phyloP scores from a whole-genome alignment of 1,140 invertebrate species.

The Lordiphosa stackelbergi region DNA sequence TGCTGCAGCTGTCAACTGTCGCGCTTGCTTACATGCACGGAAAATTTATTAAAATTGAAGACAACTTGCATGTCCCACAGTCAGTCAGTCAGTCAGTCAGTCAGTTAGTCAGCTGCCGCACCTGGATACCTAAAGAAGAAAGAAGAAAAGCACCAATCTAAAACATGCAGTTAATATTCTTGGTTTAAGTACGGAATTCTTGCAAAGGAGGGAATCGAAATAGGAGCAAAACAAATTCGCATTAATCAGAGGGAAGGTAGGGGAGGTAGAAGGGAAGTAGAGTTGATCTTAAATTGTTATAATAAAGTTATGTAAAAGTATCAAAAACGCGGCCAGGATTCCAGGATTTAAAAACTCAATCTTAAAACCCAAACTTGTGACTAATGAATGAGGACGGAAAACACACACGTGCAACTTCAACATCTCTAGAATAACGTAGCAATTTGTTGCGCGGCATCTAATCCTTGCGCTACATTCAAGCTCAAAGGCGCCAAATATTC shows the following conservation, averaged over 20 bases:
- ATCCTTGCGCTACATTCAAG: conserved; percentile 44
- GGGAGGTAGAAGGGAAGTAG: no score
- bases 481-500: conserved; percentile 20
- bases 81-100: conserved; percentile 21
- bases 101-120: conserved; percentile 24
- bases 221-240: no score
- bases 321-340: no score
- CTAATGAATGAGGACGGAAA: conserved; percentile 10
- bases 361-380: background rate
- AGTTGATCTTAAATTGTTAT: no score
- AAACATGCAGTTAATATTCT: background rate
- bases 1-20: conserved; percentile 59
- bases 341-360: background rate
- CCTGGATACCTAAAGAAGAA: background rate
- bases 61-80: conserved; percentile 44
- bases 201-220: no score
- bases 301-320: no score
- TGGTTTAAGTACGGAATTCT: no score
- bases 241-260: no score
- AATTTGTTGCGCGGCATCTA: conserved; percentile 58
- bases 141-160: no score
- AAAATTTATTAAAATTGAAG: conserved; percentile 70
- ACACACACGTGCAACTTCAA: conserved; percentile 12
- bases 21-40: conserved; percentile 61
- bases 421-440: conserved; percentile 47